Percentiles rank a stretch among this genome's conserved stretches.
phyloP scores from a whole-genome alignment of 2,113 vertebrate species.

The Cochlearius cochlearius region DNA sequence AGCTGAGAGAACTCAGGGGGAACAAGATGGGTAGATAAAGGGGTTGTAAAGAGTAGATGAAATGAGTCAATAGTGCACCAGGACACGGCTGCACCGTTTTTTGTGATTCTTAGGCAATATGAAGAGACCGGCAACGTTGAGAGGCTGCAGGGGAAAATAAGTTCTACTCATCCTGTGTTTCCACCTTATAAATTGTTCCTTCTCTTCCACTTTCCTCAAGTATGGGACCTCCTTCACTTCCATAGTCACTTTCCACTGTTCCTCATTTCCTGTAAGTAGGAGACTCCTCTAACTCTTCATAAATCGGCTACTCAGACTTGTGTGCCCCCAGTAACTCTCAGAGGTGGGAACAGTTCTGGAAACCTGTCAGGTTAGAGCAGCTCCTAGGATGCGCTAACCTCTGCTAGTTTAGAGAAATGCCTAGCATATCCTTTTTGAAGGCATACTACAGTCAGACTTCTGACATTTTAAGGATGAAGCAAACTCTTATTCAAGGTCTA shows the following conservation, averaged over 20 bases:
- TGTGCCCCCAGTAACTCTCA: background rate
- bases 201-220: background rate
- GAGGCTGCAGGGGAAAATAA: background rate
- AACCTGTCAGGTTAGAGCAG: background rate
- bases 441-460: background rate
- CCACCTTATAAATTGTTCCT: background rate
- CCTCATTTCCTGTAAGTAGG: background rate
- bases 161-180: background rate
- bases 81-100: rapidly evolving
- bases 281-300: background rate
- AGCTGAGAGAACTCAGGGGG: background rate
- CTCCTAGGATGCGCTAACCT: background rate
- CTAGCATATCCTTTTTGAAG: background rate
- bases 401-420: background rate
- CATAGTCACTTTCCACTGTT: background rate
- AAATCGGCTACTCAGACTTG: background rate
- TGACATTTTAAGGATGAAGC: background rate
- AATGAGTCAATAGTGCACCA: background rate
- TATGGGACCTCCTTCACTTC: background rate
- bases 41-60: background rate
- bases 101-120: background rate
- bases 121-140: background rate
- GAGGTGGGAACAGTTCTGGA: background rate
- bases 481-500: background rate
- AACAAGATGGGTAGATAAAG: background rate